Percentiles rank a stretch among this genome's conserved stretches.
phyloP scores from a whole-genome alignment of 2,113 vertebrate species.

The Xenopus borealis region DNA sequence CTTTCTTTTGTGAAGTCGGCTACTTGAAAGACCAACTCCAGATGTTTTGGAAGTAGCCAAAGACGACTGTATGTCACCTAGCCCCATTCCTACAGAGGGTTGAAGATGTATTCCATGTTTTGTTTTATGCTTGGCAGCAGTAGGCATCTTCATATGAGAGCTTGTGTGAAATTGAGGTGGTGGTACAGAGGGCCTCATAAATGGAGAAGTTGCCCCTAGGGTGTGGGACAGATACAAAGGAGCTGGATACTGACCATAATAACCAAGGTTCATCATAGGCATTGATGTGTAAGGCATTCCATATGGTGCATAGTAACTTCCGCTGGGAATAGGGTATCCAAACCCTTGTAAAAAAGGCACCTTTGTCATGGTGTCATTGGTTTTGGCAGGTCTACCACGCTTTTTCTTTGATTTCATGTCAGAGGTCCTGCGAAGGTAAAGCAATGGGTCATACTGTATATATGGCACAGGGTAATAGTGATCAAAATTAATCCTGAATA shows the following conservation, averaged over 20 bases:
- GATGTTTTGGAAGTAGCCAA: conserved; percentile 72
- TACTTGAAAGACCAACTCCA: conserved; percentile 71
- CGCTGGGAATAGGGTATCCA: conserved; percentile 93
- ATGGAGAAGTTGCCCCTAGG: conserved; percentile 84
- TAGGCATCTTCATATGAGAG: conserved; percentile 85
- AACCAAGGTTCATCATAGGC: conserved; percentile 98
- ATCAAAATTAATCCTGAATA: conserved; percentile 97
- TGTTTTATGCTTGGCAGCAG: conserved; percentile 82
- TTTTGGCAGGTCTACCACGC: conserved; percentile 96
- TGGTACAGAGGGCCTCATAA: conserved; percentile 92
- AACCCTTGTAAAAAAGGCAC: conserved; percentile 99
- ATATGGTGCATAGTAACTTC: conserved; percentile 99
- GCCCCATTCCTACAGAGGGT: conserved; percentile 70
- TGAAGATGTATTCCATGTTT: conserved; percentile 77
- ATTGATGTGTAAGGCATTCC: conserved; percentile 98
- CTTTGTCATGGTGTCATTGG: conserved; percentile 96
- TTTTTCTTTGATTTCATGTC: conserved; percentile 97
- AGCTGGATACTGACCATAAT: conserved; percentile 91
- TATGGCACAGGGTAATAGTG: conserved; percentile 95
- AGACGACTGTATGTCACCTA: conserved; percentile 71
- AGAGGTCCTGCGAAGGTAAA: conserved; percentile 90
- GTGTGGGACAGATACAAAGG: conserved; percentile 92
- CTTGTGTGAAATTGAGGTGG: conserved; percentile 90
- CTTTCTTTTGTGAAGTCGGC: conserved; percentile 94
- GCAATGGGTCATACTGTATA: conserved; percentile 92